Conservation (phyloP, 2,113 vertebrate species). For the Epinephelus cyanopodus region DNA sequence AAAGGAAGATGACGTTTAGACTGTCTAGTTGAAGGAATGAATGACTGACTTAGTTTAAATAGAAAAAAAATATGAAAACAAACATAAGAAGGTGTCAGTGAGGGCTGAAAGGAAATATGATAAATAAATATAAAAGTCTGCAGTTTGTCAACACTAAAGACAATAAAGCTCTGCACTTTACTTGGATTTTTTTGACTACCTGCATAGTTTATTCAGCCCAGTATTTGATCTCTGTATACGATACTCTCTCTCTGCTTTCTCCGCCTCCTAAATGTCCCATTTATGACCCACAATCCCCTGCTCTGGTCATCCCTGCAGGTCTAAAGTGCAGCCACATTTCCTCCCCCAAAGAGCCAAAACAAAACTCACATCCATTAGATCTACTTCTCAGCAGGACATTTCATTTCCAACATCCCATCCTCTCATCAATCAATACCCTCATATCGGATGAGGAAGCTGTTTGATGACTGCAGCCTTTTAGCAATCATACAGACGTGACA, state of each 20-base stretch:
- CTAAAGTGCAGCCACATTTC: slow-evolving; percentile 12
- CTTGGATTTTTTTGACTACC: background rate
- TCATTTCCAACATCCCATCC: slow-evolving; percentile 25
- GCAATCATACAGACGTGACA: slow-evolving; percentile 24
- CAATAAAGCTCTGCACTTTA: slow-evolving; percentile 2
- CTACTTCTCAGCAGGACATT: slow-evolving; percentile 25
- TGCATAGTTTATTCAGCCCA: background rate
- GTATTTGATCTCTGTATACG: background rate
- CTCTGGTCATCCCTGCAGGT: background rate
- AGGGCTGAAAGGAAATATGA: background rate
- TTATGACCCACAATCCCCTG: background rate
- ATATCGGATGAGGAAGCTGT: slow-evolving; percentile 1
- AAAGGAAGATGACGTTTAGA: background rate
- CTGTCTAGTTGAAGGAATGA: background rate
- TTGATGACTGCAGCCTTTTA: slow-evolving; percentile 50
- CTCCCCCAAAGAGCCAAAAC: slow-evolving; percentile 17
- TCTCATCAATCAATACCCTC: slow-evolving; percentile 45
- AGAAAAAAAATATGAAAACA: background rate
- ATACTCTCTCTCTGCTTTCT: background rate
- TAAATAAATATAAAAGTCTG: background rate
- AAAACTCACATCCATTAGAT: slow-evolving; percentile 34
- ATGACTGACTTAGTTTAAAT: no score
- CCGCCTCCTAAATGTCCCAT: background rate
- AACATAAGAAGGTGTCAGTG: background rate
- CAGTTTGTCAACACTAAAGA: background rate